These are phyloP conservation scores for Tragelaphus strepsiceros DNA, from an alignment of 2,113 vertebrate species.

Conservation along the genomic window DNA sequence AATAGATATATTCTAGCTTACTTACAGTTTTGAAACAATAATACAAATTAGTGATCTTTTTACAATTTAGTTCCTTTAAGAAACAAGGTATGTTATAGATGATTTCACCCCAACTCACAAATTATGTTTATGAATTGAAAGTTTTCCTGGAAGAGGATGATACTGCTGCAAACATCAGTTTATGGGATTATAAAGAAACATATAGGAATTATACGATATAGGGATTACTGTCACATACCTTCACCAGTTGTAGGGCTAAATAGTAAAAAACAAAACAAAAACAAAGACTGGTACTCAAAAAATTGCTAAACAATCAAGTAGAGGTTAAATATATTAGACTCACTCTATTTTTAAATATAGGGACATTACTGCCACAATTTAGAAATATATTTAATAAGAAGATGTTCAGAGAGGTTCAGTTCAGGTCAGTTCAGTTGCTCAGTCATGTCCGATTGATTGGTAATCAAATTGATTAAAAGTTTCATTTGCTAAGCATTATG, in stretches of 20 bases:
- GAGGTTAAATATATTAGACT: not conserved
- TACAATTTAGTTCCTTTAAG: not conserved
- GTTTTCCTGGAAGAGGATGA: not conserved
- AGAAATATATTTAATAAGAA: not conserved
- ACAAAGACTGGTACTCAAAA: not conserved
- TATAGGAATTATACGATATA: not conserved
- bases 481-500: not conserved
- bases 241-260: not conserved
- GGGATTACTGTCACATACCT: not conserved
- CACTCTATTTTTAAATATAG: not conserved
- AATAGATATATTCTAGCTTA: not conserved
- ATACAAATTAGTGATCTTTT: not conserved
- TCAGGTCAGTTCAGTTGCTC: too few species aligned
- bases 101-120: not conserved
- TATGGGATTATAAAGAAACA: constrained; percentile 3
- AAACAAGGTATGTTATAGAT: not conserved
- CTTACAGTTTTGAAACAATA: not conserved
- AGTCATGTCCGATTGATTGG: not conserved
- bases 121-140: constrained; percentile 1
- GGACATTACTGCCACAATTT: not conserved
- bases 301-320: not conserved
- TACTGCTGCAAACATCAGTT: not conserved
- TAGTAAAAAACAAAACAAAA: not conserved
- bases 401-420: not conserved
- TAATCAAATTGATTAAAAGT: not conserved